Evolutionary conservation across 2,113 vertebrate genomes (phyloP), one percentile per base, ranked within the genome.

Genomic region (Trichechus manatus): DNA sequence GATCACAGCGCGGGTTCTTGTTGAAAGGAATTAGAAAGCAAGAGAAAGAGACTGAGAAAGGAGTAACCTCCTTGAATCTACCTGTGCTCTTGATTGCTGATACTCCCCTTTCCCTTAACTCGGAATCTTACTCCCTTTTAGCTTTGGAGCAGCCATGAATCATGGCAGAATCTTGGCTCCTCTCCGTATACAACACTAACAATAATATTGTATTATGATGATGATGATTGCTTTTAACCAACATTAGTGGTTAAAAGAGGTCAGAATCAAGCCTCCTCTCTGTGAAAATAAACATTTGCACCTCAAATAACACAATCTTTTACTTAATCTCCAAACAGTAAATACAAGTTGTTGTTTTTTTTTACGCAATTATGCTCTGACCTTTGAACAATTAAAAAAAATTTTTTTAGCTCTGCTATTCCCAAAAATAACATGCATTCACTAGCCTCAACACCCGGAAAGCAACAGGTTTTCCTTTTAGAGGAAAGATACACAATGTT

Each of bases 361-460:
- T 80, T 39, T 23, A 64, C 6, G 10, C 27, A 29, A 5, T 75
- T 33, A 19, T 14, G 2, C 8, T 75, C 50, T 86, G 27, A 95
- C 29, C 81, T 77, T 91, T 70, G 42, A 90, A 77, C 22, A 70
- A 13, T 87, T 82, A 81, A 87, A 94, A 9, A 81, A 87, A 94
- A 9, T 63, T 25, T 68, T 44, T 93, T 63, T 70, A 81, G 19
- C 23, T 78, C 53, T 93, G 27, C 33, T 79, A 66, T 44, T 39
- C 53, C 44, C 27, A n/a, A 93, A 90, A 39, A 50, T 86, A 83
- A 92, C 88, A 70, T 61, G 6, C 17, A 74, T 53, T 82, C 42
- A 59, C 27, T 86, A 44, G 17, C 81, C 66, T 93, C 22, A 61
- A 23, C 31, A 39, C 47, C 59, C 66, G 44, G n/a, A 89, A 78